These are phyloP conservation scores for Zoanthus gigantus DNA, from an alignment of 92 coral and sea anemone genomes.

Conservation along the genomic window DNA sequence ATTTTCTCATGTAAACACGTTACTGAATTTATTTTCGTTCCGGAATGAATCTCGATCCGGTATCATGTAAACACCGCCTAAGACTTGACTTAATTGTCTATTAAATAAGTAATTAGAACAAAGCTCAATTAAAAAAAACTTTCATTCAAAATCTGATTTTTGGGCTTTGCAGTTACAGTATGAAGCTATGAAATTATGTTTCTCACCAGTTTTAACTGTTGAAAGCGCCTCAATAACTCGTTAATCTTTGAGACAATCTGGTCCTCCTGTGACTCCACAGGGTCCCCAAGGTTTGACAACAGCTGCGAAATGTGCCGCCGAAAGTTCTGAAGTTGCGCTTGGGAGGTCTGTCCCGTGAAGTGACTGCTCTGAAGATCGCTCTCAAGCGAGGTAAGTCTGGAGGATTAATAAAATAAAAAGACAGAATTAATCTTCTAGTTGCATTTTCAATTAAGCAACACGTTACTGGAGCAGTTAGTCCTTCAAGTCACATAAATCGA, in stretches of 20 bases:
- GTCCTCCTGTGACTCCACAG: constrained; percentile 71
- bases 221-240: constrained; percentile 62
- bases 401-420: not conserved
- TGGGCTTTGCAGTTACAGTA: no score
- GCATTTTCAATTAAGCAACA: not conserved
- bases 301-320: constrained; percentile 79
- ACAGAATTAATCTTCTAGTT: not conserved
- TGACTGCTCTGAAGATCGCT: constrained; percentile 85
- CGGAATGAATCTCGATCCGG: no score
- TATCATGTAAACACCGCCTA: no score
- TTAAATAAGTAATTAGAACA: no score
- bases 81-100: no score
- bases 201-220: constrained; percentile 76
- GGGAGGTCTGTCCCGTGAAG: constrained; percentile 93
- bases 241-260: constrained; percentile 67
- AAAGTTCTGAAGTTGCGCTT: constrained; percentile 76
- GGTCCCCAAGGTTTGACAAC: constrained; percentile 73
- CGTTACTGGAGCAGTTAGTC: no score
- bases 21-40: no score
- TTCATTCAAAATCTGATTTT: no score
- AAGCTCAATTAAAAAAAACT: no score
- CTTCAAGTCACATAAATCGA: no score
- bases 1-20: no score
- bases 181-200: not conserved
- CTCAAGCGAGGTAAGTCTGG: constrained; percentile 82